Evolutionary conservation across 2,888 invertebrate genomes (phyloP), one percentile per base, ranked within the genome.

Genomic region (Biston betularia): DNA sequence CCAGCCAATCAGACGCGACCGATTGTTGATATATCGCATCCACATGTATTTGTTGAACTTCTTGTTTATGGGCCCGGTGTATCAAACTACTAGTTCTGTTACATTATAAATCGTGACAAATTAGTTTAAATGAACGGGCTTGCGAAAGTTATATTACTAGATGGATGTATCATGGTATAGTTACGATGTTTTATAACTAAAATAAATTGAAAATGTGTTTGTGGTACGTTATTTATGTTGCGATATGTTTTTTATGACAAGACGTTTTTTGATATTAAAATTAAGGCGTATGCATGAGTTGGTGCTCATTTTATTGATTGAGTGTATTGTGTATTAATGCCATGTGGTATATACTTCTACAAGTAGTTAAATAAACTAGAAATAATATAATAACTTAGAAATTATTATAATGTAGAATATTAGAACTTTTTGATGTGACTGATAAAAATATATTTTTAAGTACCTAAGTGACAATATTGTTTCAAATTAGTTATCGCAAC

Each of bases 11-110:
- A 33, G 34, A 50, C 50, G 50, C 50, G 33, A 35, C 50, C n/a
- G 50, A 35, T 83, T 84, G 83, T 84, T 85, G 86, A 87, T 83
- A 82, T 82, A 88, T 83, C 70, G 74, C 74, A 79, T 76, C 78
- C 14, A 81, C 80, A 78, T 78, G 75, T 84, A 83, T 86, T 85
- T 84, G 84, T 86, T 83, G 79, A 77, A 74, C 74, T 77, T 73
- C 79, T 79, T 79, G 79, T 85, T 84, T 84, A 87, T 80, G 73
- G 71, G 71, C 70, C 69, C 74, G 79, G 58, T 58, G 10, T 58
- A 61, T 62, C 49, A 54, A 67, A 59, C 69, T 74, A 71, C 70
- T 70, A 67, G 72, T 74, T 74, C 60, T 67, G 62, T 68, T 60
- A 48, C 56, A 57, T 52, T 57, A 53, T 65, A 64, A 66, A 68